Conservation (phyloP, 2,113 vertebrate genomes). For the Neogale vison region DNA sequence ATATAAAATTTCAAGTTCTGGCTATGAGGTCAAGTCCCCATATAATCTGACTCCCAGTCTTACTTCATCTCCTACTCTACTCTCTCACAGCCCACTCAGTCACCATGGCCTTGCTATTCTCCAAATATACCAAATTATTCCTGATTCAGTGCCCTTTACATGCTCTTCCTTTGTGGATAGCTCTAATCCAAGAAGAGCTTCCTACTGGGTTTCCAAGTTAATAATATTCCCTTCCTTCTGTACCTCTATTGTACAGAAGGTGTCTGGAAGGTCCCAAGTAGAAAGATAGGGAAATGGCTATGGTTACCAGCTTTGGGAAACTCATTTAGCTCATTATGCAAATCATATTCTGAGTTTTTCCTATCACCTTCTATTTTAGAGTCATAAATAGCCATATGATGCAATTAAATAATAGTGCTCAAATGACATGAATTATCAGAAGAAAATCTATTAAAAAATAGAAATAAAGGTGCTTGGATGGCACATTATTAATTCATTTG, state of each 20-base stretch:
- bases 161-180: background rate
- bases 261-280: background rate
- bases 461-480: slow-evolving; percentile 9
- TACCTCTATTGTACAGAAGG: background rate
- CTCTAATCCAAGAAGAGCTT: background rate
- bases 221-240: background rate
- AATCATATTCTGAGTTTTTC: slow-evolving; percentile 64
- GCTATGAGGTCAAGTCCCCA: background rate
- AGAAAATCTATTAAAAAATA: slow-evolving; percentile 59
- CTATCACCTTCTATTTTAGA: slow-evolving; percentile 69
- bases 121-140: background rate
- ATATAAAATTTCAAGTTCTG: background rate
- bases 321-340: slow-evolving; percentile 72
- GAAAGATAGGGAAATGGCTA: slow-evolving; percentile 51
- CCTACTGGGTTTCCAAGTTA: background rate
- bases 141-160: background rate
- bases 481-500: background rate
- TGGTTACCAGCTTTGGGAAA: slow-evolving; percentile 58
- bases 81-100: background rate
- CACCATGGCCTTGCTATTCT: background rate
- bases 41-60: background rate
- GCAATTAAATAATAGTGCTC: slow-evolving; percentile 66
- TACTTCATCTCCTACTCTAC: background rate
- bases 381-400: slow-evolving; percentile 63
- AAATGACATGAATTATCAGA: slow-evolving; percentile 59